Conservation (phyloP, 1,140 invertebrate genomes). For the Centruroides sculpturatus region DNA sequence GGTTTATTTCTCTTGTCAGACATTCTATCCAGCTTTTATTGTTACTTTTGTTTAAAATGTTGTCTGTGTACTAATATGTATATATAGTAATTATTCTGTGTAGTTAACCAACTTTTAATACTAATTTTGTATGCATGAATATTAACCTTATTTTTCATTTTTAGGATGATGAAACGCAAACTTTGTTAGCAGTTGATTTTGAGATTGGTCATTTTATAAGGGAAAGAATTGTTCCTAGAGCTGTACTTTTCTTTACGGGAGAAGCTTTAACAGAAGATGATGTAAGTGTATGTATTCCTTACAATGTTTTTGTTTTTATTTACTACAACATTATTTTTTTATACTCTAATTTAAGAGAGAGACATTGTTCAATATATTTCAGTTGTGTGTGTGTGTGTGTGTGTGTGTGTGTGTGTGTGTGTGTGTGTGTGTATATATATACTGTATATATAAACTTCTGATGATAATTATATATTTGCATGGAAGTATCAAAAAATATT, state of each 20-base stretch:
- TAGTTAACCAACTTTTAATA: no score
- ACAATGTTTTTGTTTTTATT: neutral
- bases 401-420: no score
- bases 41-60: neutral
- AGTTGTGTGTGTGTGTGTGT: no score
- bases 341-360: neutral
- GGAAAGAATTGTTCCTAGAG: slow-evolving; percentile 79
- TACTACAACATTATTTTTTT: neutral
- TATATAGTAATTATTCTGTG: no score
- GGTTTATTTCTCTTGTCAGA: no score
- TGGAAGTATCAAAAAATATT: no score
- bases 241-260: slow-evolving; percentile 86
- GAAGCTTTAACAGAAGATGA: slow-evolving; percentile 18
- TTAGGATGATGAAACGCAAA: slow-evolving; percentile 51
- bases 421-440: no score
- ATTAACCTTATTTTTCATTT: neutral
- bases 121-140: no score
- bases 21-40: neutral
- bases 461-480: no score
- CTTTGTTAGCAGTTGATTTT: slow-evolving; percentile 76
- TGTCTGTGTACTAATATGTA: no score
- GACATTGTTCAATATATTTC: no score
- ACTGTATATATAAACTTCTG: no score
- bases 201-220: slow-evolving; percentile 97
- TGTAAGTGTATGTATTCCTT: slow-evolving; percentile 3